A percentile compares a stretch with the other conserved stretches of the same genome.
These are phyloP conservation scores for Promerops cafer DNA, from an alignment of 2,113 vertebrate genomes.

Conservation along the genomic window DNA sequence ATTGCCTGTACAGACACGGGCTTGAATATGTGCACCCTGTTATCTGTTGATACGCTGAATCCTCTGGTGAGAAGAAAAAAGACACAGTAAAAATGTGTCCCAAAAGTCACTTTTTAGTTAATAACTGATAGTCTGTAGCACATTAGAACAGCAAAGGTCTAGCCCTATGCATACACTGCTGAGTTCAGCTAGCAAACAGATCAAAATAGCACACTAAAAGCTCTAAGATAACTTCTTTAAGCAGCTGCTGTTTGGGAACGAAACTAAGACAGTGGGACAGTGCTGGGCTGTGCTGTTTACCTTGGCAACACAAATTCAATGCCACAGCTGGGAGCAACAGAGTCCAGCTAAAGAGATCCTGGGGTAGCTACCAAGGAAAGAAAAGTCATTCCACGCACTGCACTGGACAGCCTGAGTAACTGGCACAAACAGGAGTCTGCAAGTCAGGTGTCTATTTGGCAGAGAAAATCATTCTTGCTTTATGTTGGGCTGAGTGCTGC, in stretches of 20 bases:
- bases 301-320: conserved; percentile 58
- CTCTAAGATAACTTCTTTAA: conserved; percentile 27
- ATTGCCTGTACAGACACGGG: conserved; percentile 97
- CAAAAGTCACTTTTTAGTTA: background rate
- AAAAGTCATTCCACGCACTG: conserved; percentile 31
- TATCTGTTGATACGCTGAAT: conserved; percentile 95
- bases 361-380: conserved; percentile 55
- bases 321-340: conserved; percentile 44
- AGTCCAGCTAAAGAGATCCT: conserved; percentile 49
- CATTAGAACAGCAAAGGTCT: background rate
- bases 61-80: conserved; percentile 68
- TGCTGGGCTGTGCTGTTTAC: conserved; percentile 50
- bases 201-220: conserved; percentile 35
- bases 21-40: conserved; percentile 96
- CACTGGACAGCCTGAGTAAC: conserved; percentile 5
- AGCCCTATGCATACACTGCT: background rate
- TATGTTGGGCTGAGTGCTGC: background rate
- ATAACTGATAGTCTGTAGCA: background rate
- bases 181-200: conserved; percentile 29
- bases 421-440: conserved; percentile 54
- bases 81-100: background rate
- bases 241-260: background rate
- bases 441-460: conserved; percentile 62
- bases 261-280: conserved; percentile 23
- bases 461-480: conserved; percentile 32